A percentile compares a stretch with the other conserved stretches of the same genome.
phyloP scores from a whole-genome alignment of 2,113 vertebrate genomes.

The Cryptotis parvus region DNA sequence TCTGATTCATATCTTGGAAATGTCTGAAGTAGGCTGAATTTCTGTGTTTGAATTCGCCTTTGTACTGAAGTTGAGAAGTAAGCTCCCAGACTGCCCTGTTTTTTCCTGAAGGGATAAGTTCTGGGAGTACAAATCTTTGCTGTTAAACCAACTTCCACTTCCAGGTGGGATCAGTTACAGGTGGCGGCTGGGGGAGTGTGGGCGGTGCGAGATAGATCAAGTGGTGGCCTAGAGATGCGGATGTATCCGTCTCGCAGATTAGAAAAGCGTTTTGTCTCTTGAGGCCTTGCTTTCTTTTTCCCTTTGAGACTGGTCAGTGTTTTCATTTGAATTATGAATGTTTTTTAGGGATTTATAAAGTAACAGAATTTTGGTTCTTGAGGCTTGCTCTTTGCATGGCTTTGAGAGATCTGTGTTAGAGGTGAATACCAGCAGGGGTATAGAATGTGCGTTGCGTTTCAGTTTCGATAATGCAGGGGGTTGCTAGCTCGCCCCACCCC shows the following conservation, averaged over 20 bases:
- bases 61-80: constrained; percentile 7
- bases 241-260: neutral
- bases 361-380: neutral
- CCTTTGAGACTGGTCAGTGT: neutral
- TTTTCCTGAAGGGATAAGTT: neutral
- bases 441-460: too few relatives aligned
- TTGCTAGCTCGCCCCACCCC: neutral
- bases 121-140: neutral
- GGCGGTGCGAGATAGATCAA: neutral
- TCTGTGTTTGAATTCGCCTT: constrained; percentile 33
- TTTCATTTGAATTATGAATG: constrained; percentile 31
- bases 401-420: neutral
- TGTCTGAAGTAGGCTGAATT: constrained; percentile 21
- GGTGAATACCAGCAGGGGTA: neutral
- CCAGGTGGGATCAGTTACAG: neutral
- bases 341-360: constrained; percentile 24
- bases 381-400: neutral
- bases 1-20: constrained; percentile 33
- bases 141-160: neutral
- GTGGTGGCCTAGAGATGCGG: neutral
- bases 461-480: neutral
- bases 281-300: neutral
- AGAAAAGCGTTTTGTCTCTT: neutral
- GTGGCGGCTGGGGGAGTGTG: neutral
- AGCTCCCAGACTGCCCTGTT: neutral